Base-by-base conservation (phyloP, 2,797 vertebrate genomes). In the Chaunax sp. region DNA sequence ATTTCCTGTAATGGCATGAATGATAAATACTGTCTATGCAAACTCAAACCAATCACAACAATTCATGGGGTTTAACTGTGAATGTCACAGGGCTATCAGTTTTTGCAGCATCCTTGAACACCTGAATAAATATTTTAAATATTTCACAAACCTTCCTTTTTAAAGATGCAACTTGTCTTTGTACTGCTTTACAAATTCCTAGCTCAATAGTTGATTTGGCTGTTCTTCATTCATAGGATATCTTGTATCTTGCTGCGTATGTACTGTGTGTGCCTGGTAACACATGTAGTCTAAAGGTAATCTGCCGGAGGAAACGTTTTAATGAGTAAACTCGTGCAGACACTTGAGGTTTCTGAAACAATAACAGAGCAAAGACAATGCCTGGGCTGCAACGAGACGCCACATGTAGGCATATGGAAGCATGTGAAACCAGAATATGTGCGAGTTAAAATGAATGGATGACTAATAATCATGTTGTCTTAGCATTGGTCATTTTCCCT, bases 281-380 rank as follows among this genome's bases (percentile, higher is more conserved):
- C n/a, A n/a, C n/a, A n/a, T 35, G 6, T 35, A 35, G 6, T 35
- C 1, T 35, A 35, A 10, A 10, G 12, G 33, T 35, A 11, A 35
- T 35, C 33, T 35, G 33, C 33, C 12, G 33, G 12, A 46, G 26
- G 16, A 13, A 16, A 43, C 3, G 9, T 53, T 51, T 40, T 1
- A 20, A 5, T 30, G n/a, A 19, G 9, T 7, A 35, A 7, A 20
- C 49, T 20, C 19, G 10, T 8, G n/a, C n/a, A n/a, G n/a, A n/a
- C n/a, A n/a, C n/a, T n/a, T n/a, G n/a, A n/a, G n/a, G n/a, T n/a
- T n/a, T n/a, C n/a, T n/a, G 6, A 37, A 72, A 72, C 69, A 79
- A 56, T 12, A 53, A 70, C 5, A 45, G 9, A 52, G 41, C 54
- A 77, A 71, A 50, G 38, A 78, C 66, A 66, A 74, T 64, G 61